Evolutionary conservation across 2,113 vertebrate genomes (phyloP).

Genomic region (Cyanocitta stelleri): DNA sequence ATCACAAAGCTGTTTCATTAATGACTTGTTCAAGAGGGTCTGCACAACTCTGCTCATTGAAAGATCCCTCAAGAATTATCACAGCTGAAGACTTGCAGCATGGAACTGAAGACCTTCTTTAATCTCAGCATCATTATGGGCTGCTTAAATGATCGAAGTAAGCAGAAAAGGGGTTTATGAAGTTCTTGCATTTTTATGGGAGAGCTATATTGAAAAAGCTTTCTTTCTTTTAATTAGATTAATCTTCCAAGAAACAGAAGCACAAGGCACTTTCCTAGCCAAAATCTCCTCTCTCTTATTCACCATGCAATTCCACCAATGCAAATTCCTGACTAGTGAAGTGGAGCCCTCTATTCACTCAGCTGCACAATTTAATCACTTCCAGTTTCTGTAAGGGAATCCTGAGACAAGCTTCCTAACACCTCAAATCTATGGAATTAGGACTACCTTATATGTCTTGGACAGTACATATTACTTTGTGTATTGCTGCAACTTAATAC

Average conservation of each 20-base stretch:
- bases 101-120: not conserved
- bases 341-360: not conserved
- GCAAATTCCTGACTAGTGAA: not conserved
- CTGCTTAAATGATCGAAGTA: not conserved
- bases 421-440: not conserved
- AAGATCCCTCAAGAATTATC: constrained; percentile 11
- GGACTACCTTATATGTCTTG: not conserved
- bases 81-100: not conserved
- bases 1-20: constrained; percentile 19
- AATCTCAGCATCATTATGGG: not conserved
- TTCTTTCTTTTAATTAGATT: not conserved
- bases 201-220: not conserved
- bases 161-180: not conserved
- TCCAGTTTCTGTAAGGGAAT: not conserved
- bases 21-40: not conserved
- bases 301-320: not conserved
- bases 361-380: not conserved
- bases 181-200: not conserved
- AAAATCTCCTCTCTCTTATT: not conserved
- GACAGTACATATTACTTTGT: not conserved
- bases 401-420: not conserved
- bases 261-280: not conserved
- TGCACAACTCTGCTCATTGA: not conserved
- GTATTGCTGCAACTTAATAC: not conserved
- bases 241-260: not conserved